A percentile compares a stretch with the other conserved stretches of the same genome.
Conservation (phyloP, 2,113 vertebrate genomes). For the Garra rufa region DNA sequence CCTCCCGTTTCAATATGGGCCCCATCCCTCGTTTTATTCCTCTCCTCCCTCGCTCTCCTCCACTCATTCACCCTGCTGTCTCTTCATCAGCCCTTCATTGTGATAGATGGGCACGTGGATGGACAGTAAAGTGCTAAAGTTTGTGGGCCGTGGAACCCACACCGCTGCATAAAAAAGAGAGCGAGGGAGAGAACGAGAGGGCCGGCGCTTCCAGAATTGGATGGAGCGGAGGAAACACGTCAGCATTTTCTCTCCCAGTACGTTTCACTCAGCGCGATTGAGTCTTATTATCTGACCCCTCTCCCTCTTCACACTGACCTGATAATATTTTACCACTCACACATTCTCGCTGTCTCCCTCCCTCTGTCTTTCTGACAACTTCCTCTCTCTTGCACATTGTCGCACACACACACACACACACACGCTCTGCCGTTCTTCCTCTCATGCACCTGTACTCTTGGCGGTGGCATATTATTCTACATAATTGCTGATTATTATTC, state of each 20-base stretch:
- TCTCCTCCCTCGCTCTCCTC: slow-evolving; percentile 14
- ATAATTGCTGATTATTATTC: slow-evolving; percentile 46
- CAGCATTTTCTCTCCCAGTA: slow-evolving; percentile 59
- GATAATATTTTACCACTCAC: slow-evolving; percentile 60
- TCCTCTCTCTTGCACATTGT: not conserved
- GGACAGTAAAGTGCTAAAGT: slow-evolving; percentile 71
- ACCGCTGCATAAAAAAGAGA: slow-evolving; percentile 67
- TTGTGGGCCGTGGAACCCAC: slow-evolving; percentile 76
- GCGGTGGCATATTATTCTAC: slow-evolving; percentile 29
- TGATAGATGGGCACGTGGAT: slow-evolving; percentile 68
- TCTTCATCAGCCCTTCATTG: slow-evolving; percentile 64
- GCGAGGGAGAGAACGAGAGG: slow-evolving; percentile 13
- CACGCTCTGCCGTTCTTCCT: not conserved
- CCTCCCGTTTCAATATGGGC: slow-evolving; percentile 71
- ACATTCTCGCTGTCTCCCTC: slow-evolving; percentile 28
- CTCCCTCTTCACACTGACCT: slow-evolving; percentile 57
- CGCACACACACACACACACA: not conserved
- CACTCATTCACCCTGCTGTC: slow-evolving; percentile 49
- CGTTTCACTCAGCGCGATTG: slow-evolving; percentile 58
- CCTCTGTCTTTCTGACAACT: slow-evolving; percentile 40
- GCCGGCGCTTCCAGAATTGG: slow-evolving; percentile 48
- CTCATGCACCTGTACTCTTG: not conserved
- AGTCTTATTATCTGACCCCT: slow-evolving; percentile 62
- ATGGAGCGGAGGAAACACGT: slow-evolving; percentile 51
- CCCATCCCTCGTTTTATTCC: slow-evolving; percentile 35